A percentile compares a stretch with the other conserved stretches of the same genome.
These are phyloP conservation scores for Pseudoips prasinana DNA, from an alignment of 2,888 invertebrate genomes.

Conservation along the genomic window DNA sequence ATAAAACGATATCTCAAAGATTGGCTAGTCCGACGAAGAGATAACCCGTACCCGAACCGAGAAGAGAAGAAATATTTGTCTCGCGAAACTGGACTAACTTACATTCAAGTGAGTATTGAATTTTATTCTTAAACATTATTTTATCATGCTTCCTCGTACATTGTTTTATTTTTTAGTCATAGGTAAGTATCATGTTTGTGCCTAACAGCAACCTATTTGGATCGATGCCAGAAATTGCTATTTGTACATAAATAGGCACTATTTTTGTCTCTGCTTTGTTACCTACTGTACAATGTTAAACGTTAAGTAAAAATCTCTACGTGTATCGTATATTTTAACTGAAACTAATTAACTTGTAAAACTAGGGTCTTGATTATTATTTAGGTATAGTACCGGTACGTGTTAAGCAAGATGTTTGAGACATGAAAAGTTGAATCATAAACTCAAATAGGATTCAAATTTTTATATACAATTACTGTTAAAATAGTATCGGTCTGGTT, in stretches of 20 bases:
- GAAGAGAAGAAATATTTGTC: constrained; percentile 89
- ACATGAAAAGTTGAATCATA: too few species aligned
- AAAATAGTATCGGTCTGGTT: too few species aligned
- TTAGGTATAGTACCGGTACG: too few species aligned
- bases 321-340: too few species aligned
- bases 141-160: constrained; percentile 18
- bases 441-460: too few species aligned
- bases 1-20: constrained; percentile 89
- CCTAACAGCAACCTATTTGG: constrained; percentile 77
- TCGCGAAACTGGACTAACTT: constrained; percentile 88
- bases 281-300: constrained; percentile 47
- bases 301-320: constrained; percentile 24
- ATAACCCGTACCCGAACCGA: constrained; percentile 90
- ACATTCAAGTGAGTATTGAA: constrained; percentile 84
- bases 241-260: constrained; percentile 80
- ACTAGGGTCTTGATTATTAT: too few species aligned
- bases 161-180: constrained; percentile 28
- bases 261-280: constrained; percentile 75
- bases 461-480: too few species aligned
- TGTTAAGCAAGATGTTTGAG: background rate
- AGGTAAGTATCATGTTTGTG: constrained; percentile 55
- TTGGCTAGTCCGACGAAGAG: constrained; percentile 88
- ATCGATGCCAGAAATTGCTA: constrained; percentile 70
- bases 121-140: constrained; percentile 11
- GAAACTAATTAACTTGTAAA: too few species aligned